Conservation (phyloP, 1,140 invertebrate genomes). For the Drosophila bifasciata region DNA sequence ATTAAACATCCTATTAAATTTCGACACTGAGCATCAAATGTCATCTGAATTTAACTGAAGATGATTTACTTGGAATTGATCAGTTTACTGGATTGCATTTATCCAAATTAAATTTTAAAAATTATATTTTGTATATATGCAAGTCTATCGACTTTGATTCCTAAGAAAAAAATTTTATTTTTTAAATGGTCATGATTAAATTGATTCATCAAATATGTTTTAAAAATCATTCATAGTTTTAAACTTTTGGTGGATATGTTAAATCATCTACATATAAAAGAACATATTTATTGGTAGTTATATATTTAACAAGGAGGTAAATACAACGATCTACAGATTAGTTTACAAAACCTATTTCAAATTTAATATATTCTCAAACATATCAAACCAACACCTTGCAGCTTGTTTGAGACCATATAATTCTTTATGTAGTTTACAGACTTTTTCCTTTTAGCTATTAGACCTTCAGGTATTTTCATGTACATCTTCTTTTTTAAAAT, state of each 20-base stretch:
- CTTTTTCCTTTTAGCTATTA: constrained; percentile 4
- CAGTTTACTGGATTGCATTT: constrained; percentile 28
- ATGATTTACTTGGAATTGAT: constrained; percentile 33
- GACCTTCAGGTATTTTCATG: constrained; percentile 10
- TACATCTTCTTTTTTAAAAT: constrained; percentile 19
- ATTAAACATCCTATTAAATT: constrained; percentile 41
- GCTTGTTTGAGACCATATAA: constrained; percentile 25
- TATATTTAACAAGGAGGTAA: constrained; percentile 62
- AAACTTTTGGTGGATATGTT: constrained; percentile 63
- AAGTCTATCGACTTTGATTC: constrained; percentile 43
- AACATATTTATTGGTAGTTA: constrained; percentile 59
- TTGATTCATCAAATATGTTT: constrained; percentile 47
- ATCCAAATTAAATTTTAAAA: constrained; percentile 25
- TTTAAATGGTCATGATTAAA: constrained; percentile 43
- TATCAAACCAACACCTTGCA: constrained; percentile 23
- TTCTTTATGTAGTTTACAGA: constrained; percentile 28
- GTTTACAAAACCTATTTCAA: constrained; percentile 21
- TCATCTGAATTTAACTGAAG: constrained; percentile 28
- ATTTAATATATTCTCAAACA: constrained; percentile 27
- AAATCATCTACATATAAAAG: constrained; percentile 64
- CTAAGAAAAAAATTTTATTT: constrained; percentile 20
- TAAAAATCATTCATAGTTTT: constrained; percentile 17
- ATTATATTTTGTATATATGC: constrained; percentile 37
- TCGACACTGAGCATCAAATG: constrained; percentile 21
- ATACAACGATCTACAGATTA: constrained; percentile 50